These are phyloP conservation scores for Sprattus sprattus DNA, from an alignment of 2,113 vertebrate genomes.

Conservation along the genomic window DNA sequence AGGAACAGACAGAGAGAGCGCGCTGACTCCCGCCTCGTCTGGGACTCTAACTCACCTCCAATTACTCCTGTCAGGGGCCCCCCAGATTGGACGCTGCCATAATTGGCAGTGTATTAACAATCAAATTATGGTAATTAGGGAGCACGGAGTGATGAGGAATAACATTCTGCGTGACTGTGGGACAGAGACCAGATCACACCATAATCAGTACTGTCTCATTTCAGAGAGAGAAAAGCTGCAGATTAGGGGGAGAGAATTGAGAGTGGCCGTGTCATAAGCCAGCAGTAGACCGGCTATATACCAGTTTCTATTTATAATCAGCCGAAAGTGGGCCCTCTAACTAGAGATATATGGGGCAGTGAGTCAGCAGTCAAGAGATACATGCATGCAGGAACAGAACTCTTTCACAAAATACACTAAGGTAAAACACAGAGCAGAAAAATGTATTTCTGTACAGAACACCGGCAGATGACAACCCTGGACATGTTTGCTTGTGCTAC, in stretches of 20 bases:
- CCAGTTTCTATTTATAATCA: conserved; percentile 11
- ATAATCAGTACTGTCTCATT: conserved; percentile 82
- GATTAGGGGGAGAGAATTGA: conserved; percentile 69
- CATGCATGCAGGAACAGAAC: too few relatives aligned
- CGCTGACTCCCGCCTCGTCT: conserved; percentile 32
- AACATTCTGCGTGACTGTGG: conserved; percentile 69
- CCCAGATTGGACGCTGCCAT: conserved; percentile 57
- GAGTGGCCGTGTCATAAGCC: conserved; percentile 63
- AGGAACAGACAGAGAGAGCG: conserved; percentile 20
- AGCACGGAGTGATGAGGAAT: conserved; percentile 74
- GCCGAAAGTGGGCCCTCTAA: too few relatives aligned
- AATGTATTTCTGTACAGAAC: background rate
- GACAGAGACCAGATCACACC: conserved; percentile 52
- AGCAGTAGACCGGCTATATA: conserved; percentile 32
- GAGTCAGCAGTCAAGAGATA: too few relatives aligned
- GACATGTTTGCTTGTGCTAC: background rate
- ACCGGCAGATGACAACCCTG: background rate
- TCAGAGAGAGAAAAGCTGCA: conserved; percentile 74
- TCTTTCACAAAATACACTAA: too few relatives aligned
- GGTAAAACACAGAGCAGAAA: background rate
- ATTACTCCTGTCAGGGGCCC: conserved; percentile 62
- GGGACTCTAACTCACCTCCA: conserved; percentile 59
- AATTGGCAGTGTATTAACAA: conserved; percentile 89
- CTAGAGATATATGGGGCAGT: too few relatives aligned
- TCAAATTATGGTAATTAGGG: conserved; percentile 85